Conservation (phyloP, 2,888 invertebrate species). For the Tiliacea aurago region DNA sequence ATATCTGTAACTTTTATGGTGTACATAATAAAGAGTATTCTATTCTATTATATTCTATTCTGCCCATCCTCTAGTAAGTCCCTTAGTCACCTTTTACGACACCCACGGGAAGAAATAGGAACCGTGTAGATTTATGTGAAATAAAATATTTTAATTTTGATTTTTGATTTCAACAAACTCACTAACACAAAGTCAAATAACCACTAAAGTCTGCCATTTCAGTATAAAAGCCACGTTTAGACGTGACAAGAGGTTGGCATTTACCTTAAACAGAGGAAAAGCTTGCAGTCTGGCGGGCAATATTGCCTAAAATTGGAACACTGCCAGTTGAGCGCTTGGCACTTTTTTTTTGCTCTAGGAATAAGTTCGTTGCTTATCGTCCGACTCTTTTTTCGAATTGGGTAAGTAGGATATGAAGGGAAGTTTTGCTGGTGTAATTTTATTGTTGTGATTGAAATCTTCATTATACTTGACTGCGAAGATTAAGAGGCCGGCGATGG, state of each 20-base stretch:
- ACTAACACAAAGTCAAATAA: conserved; percentile 35
- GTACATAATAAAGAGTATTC: no score
- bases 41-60: no score
- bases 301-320: conserved; percentile 62
- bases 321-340: conserved; percentile 56
- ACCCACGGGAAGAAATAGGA: no score
- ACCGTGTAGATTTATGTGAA: no score
- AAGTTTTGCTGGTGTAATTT: conserved; percentile 18
- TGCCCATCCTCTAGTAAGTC: no score
- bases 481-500: no score
- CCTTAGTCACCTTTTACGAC: no score
- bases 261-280: conserved; percentile 66
- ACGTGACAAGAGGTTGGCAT: conserved; percentile 63
- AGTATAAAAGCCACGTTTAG: conserved; percentile 54
- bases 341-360: conserved; percentile 41
- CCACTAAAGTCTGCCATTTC: conserved; percentile 50
- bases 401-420: conserved; percentile 26
- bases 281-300: conserved; percentile 54
- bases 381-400: conserved; percentile 42
- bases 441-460: background rate
- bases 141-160: no score
- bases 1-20: no score
- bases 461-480: no score
- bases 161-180: no score
- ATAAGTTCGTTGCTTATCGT: conserved; percentile 56